phyloP scores from a whole-genome alignment of 35 echinoderm and acorn worm genomes.

The Heliocidaris tuberculata region DNA sequence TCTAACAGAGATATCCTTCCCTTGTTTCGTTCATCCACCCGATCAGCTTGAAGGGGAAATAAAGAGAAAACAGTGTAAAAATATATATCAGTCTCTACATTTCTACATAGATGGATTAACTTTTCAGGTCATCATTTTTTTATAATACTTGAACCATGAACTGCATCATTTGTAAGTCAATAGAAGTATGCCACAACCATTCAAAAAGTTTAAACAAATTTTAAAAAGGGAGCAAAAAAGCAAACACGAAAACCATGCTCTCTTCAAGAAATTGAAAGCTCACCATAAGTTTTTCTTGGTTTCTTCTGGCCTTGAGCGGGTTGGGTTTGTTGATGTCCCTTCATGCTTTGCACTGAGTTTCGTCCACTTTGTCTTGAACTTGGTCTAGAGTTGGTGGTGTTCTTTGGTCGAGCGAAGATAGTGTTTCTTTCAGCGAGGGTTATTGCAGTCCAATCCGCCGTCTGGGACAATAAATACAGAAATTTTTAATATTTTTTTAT shows the following conservation, averaged over 20 bases:
- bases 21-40: conserved; percentile 81
- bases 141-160: too few species aligned
- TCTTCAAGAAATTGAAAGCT: background rate
- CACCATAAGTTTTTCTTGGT: conserved; percentile 85
- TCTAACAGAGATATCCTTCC: conserved; percentile 89
- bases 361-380: conserved; percentile 1
- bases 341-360: conserved; percentile 23
- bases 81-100: background rate
- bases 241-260: background rate
- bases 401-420: conserved; percentile 4
- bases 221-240: too few species aligned
- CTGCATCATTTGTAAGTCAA: too few species aligned
- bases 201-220: too few species aligned
- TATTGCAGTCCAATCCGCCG: conserved; percentile 77
- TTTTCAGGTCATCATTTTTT: too few species aligned
- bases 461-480: conserved; percentile 51
- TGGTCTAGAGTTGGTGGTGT: background rate
- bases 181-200: too few species aligned
- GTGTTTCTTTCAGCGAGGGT: conserved; percentile 50
- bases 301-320: conserved; percentile 35
- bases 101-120: background rate
- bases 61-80: background rate
- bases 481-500: background rate
- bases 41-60: conserved; percentile 75
- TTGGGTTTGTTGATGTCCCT: background rate